Conservation (phyloP, 1,140 invertebrate genomes). For the Pseudobourletiella spinata region DNA sequence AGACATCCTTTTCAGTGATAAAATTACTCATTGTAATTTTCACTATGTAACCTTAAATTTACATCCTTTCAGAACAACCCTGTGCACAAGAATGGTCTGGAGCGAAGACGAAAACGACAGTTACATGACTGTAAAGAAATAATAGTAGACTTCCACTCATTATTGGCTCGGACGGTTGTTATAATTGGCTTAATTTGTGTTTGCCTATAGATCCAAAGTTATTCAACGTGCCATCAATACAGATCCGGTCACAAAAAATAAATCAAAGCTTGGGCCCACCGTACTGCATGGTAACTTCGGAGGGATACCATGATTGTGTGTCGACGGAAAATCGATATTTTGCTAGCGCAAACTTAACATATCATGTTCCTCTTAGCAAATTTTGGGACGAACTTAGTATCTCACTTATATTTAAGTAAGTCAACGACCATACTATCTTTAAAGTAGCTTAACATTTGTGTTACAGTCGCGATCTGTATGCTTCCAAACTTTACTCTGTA, state of each 20-base stretch:
- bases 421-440: not conserved
- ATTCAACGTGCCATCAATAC: conserved; percentile 32
- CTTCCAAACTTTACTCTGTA: no score
- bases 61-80: conserved; percentile 22
- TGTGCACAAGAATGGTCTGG: conserved; percentile 26
- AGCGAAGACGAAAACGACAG: conserved; percentile 22
- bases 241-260: conserved; percentile 23
- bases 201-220: conserved; percentile 23
- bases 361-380: conserved; percentile 31
- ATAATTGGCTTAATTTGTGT: no score
- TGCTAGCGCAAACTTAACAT: conserved; percentile 28
- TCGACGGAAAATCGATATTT: conserved; percentile 30
- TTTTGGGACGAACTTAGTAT: conserved; percentile 27
- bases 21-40: not conserved
- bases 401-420: conserved; percentile 32
- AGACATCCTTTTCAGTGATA: not conserved
- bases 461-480: no score
- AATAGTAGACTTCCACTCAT: no score
- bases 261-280: conserved; percentile 27
- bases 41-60: not conserved
- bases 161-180: no score
- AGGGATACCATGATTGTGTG: conserved; percentile 32
- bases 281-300: conserved; percentile 29
- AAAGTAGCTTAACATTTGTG: no score
- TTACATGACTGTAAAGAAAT: conserved; percentile 20